phyloP scores from a whole-genome alignment of 2,797 vertebrate species.

The Melopsittacus undulatus region DNA sequence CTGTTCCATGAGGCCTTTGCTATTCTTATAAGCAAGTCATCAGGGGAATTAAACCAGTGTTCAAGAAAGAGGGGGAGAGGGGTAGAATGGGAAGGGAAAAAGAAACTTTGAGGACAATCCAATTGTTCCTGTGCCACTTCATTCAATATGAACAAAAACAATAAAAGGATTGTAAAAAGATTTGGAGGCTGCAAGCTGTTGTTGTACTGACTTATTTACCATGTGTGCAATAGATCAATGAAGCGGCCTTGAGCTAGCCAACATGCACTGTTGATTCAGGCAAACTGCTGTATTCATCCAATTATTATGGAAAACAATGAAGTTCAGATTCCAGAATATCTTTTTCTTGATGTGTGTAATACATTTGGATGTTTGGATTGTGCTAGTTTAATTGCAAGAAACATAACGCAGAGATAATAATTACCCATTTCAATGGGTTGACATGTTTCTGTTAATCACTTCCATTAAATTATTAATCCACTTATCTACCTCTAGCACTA shows the following conservation, averaged over 20 bases:
- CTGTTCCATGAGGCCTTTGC: neutral
- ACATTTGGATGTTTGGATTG: neutral
- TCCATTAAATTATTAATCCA: conserved; percentile 4
- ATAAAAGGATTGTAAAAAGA: conserved; percentile 34
- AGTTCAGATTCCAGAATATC: neutral
- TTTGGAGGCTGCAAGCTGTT: conserved; percentile 30
- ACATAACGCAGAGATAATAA: neutral
- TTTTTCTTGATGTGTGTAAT: neutral
- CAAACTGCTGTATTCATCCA: neutral
- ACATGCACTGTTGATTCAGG: neutral
- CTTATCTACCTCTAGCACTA: neutral
- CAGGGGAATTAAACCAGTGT: neutral
- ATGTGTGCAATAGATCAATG: neutral
- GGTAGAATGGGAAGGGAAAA: neutral
- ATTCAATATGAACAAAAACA: conserved; percentile 35
- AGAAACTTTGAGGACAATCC: conserved; percentile 19
- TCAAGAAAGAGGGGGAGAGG: rapidly evolving
- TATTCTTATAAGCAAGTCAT: neutral
- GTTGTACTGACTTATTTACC: neutral
- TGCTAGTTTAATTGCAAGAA: neutral
- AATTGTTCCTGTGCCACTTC: conserved; percentile 13
- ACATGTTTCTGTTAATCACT: neutral
- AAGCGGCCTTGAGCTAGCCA: neutral
- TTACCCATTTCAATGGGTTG: neutral
- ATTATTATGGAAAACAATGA: conserved; percentile 10